Conservation (phyloP, 2,113 vertebrate genomes). For the Petrocephalus microphthalmus region DNA sequence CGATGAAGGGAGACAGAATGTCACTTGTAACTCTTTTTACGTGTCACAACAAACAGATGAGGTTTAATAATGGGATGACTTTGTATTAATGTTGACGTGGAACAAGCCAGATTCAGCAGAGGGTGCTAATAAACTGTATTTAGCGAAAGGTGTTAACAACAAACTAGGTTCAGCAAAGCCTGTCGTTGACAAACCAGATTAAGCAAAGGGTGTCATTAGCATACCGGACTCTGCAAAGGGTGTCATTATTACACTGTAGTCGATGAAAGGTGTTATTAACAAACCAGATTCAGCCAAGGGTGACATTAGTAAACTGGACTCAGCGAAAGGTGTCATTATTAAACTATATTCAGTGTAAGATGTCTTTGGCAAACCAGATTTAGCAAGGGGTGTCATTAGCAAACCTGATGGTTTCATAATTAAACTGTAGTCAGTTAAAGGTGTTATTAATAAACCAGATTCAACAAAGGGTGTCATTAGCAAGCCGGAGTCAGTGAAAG, state of each 20-base stretch:
- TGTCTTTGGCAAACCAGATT: background rate
- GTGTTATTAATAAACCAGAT: too few relatives aligned
- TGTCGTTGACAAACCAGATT: too few relatives aligned
- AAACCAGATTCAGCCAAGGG: background rate
- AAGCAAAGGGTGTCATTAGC: background rate
- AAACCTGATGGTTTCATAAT: background rate
- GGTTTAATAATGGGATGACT: conserved; percentile 15
- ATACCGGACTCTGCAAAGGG: background rate
- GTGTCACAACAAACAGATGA: background rate
- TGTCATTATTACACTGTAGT: background rate
- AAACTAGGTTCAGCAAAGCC: background rate
- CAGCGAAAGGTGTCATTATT: background rate
- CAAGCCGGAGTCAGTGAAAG: background rate
- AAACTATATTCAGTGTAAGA: background rate
- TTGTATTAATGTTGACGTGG: background rate
- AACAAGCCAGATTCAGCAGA: background rate
- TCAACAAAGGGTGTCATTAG: background rate
- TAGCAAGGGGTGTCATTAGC: background rate
- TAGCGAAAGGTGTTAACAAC: too few relatives aligned
- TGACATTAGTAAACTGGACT: background rate
- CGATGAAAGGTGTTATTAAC: background rate
- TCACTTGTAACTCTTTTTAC: background rate
- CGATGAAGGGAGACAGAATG: background rate
- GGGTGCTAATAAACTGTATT: background rate
- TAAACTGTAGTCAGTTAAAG: background rate